These are phyloP conservation scores for Brachionus rotundiformis DNA, from an alignment of 1,140 invertebrate genomes.

Conservation along the genomic window DNA sequence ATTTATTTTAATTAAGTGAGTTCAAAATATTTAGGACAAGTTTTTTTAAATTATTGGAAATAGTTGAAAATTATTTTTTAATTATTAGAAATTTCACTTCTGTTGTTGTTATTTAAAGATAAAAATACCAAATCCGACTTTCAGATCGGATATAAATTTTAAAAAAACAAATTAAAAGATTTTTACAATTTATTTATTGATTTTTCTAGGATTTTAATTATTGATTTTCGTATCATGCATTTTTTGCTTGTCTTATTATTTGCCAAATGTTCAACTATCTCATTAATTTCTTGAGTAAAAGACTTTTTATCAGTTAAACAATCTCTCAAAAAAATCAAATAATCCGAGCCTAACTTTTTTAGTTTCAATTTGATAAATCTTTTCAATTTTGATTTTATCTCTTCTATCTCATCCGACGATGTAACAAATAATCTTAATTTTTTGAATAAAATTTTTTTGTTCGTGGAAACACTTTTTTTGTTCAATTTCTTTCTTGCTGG, in stretches of 20 bases:
- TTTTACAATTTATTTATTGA: constrained; percentile 12
- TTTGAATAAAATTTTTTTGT: constrained; percentile 12
- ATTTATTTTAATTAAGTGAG: neutral
- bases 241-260: neutral
- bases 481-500: neutral
- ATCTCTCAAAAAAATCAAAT: constrained; percentile 19
- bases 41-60: too few species aligned
- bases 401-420: neutral
- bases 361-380: neutral
- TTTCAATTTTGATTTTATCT: constrained; percentile 16
- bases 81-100: too few species aligned
- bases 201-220: constrained; percentile 6
- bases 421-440: neutral
- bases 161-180: neutral
- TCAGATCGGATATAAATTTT: neutral
- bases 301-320: constrained; percentile 10
- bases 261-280: neutral
- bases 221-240: neutral
- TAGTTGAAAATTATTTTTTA: too few species aligned
- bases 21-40: too few species aligned
- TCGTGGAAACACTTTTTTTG: neutral
- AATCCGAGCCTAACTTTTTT: neutral
- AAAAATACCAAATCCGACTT: constrained; percentile 11
- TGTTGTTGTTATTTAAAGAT: neutral
- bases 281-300: neutral